Conservation (phyloP, 2,888 invertebrate genomes). For the Tetheella fluctuosa region DNA sequence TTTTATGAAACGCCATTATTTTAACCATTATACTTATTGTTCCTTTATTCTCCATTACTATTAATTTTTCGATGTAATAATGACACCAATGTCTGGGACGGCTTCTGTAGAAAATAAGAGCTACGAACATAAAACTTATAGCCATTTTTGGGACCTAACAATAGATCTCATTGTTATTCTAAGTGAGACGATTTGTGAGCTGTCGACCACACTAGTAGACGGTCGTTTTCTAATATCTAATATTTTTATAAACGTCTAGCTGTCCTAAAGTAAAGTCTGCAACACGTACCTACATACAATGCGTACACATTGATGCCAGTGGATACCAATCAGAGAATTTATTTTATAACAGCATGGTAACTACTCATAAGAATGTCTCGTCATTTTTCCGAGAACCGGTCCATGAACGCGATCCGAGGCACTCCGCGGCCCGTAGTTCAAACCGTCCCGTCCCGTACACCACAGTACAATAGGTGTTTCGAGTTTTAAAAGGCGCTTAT, state of each 20-base stretch:
- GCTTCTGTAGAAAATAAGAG: neutral
- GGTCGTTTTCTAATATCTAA: neutral
- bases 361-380: slow-evolving; percentile 55
- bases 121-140: slow-evolving; percentile 22
- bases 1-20: neutral
- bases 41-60: neutral
- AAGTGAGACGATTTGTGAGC: slow-evolving; percentile 17
- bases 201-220: slow-evolving; percentile 2
- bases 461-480: slow-evolving; percentile 64
- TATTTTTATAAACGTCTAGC: neutral
- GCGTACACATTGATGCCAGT: neutral
- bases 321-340: slow-evolving; percentile 10
- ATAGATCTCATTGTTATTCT: slow-evolving; percentile 46
- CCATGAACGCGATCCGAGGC: slow-evolving; percentile 50
- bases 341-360: slow-evolving; percentile 4
- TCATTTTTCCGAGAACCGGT: slow-evolving; percentile 75
- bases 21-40: neutral
- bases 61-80: neutral
- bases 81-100: neutral
- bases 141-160: slow-evolving; percentile 43
- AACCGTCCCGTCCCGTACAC: slow-evolving; percentile 39
- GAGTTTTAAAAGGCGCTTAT: slow-evolving; percentile 53
- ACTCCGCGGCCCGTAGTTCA: slow-evolving; percentile 23
- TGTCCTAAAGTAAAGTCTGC: neutral
- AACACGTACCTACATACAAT: slow-evolving; percentile 12